Base-by-base conservation (phyloP, 35 echinoderm and acorn worm genomes). In the Apostichopus californicus region DNA sequence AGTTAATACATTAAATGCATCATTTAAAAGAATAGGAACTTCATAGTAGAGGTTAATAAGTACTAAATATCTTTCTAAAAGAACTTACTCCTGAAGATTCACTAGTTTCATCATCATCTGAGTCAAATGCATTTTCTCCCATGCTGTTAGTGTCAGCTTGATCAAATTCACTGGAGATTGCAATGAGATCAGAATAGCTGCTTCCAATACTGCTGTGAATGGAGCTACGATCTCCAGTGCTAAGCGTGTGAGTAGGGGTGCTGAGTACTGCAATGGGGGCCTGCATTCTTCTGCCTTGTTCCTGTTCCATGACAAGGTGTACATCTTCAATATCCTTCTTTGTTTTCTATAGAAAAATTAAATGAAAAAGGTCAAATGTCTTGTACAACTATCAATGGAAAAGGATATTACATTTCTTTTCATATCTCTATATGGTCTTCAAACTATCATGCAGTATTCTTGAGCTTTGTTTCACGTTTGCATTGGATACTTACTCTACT, bases 91-190 rank as follows among this genome's bases (percentile, higher is more conserved):
- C 97, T 89, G 97, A 94, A 56, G 87, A 96, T 94, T 98, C 96
- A 81, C 97, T 98, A 14, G 95, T 81, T 53, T 98, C 97, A n/a
- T 98, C 97, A 80, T 98, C 97, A 77, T 98, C 97, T 5, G 97
- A 98, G 72, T 98, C 97, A 21, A 98, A 93, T 6, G 93, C 92
- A 54, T 95, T 96, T 25, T 98, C 96, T 75, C 95, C 96, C 22
- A 98, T 81, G 28, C 95, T 95, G 56, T 75, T 96, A 53, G 90
- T 91, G 34, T 98, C 97, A 58, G 93, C 79, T 77, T 98, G 94
- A 12, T 88, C 80, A 56, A 92, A 92, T 55, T 95, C 92, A 78
- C 78, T 95, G 55, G 94, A 89, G 5, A 90, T 90, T 13, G 79
- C 90, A 73, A 91, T 93, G 15, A 96, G 73, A 25, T 96, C 94